These are phyloP conservation scores for Catostomus latipinnis DNA, from an alignment of 2,797 vertebrate genomes.

Conservation along the genomic window DNA sequence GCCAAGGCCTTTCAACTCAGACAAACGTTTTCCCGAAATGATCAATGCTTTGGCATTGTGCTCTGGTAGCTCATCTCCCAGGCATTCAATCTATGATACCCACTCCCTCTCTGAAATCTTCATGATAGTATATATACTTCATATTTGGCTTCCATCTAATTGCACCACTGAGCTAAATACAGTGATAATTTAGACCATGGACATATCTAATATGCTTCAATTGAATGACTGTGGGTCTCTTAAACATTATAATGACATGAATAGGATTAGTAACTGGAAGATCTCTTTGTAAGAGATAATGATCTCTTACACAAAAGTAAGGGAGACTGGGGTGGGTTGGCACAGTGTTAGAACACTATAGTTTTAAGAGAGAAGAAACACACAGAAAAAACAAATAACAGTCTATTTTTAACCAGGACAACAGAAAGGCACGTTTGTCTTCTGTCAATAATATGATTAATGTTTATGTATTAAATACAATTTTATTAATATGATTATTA, in stretches of 20 bases:
- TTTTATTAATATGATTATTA: no score
- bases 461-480: no score
- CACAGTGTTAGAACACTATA: no score
- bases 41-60: slow-evolving; percentile 26
- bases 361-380: no score
- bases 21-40: slow-evolving; percentile 5
- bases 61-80: slow-evolving; percentile 8
- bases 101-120: neutral
- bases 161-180: neutral
- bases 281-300: no score
- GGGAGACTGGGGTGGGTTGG: no score
- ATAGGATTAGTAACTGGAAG: neutral
- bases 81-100: slow-evolving; percentile 20
- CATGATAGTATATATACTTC: no score
- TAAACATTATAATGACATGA: neutral
- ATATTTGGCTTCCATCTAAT: neutral
- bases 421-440: no score
- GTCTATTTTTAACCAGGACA: no score
- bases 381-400: no score
- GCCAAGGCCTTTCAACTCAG: slow-evolving; percentile 11
- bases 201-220: slow-evolving; percentile 1
- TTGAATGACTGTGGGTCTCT: neutral
- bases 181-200: neutral
- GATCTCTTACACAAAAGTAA: no score
- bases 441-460: no score